Evolutionary conservation across 2,797 vertebrate species (phyloP), one percentile per base, ranked within the genome.

Genomic region (Ambastaia sidthimunki): DNA sequence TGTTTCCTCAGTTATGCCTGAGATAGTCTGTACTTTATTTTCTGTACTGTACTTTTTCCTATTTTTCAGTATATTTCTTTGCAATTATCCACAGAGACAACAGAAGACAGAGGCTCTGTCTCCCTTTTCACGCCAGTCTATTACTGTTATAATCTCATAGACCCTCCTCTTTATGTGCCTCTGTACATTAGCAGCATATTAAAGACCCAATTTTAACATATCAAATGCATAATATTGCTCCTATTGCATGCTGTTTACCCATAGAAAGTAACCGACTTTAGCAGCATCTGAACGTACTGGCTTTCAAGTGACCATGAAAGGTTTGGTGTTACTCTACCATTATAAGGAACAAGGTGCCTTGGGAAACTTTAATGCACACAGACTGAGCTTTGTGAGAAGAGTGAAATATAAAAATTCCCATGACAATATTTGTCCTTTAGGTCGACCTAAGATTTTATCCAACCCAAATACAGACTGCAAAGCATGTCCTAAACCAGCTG

Each of bases 151-250:
- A 60, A 9, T 31, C 16, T n/a, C 28, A 37, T 7, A 10, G 7
- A 65, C 2, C 15, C 59, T 31, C 2, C 28, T 63, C 28, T 65
- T 37, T 37, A 7, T 65, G 1, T 37, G 28, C 13, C 57, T 15
- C 57, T 6, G 28, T 60, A 60, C 16, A 63, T 63, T 10, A 65
- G 62, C 28, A 65, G 31, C 62, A 65, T 65, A n/a, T 65, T 65
- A 65, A n/a, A 37, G 7, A 37, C 62, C 7, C 28, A 34, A n/a
- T 34, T 18, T 63, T 63, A 34, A 6, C 62, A 65, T 37, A 10
- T 65, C 31, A 34, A 19, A 65, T n/a, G 16, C 62, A 37, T 37
- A 37, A 37, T n/a, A 37, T n/a, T n/a, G 18, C 16, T 18, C 16
- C n/a, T 18, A 37, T n/a, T 19, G 7, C 9, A 18, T n/a, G 16